Evolutionary conservation across 1,140 invertebrate species (phyloP).

Genomic region (Chironomus striatipennis): DNA sequence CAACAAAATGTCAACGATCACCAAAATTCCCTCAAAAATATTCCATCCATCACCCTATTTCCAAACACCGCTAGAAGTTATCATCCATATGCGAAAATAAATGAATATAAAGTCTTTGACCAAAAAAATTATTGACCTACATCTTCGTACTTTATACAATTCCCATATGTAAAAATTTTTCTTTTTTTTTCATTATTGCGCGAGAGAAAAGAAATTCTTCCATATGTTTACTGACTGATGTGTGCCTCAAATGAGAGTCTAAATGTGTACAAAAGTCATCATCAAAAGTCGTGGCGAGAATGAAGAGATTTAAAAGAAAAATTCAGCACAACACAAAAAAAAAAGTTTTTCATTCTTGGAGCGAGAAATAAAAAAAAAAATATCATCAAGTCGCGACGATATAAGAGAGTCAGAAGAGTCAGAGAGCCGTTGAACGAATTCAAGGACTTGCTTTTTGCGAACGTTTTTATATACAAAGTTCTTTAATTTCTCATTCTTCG

Average conservation of each 20-base stretch:
- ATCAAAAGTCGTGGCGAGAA: not conserved
- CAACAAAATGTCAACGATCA: too few relatives aligned
- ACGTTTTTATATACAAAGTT: conserved; percentile 1
- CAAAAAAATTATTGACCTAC: conserved; percentile 13
- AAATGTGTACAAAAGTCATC: not conserved
- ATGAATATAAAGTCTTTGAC: not conserved
- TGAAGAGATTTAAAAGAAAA: conserved; percentile 4
- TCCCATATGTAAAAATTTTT: not conserved
- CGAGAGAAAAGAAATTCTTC: not conserved
- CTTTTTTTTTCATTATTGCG: not conserved
- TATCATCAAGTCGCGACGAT: not conserved
- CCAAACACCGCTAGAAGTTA: too few relatives aligned
- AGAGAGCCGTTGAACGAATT: conserved; percentile 17
- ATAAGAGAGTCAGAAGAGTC: not conserved
- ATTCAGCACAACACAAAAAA: conserved; percentile 2
- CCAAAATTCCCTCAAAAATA: too few relatives aligned
- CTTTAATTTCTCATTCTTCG: not conserved
- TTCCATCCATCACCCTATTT: too few relatives aligned
- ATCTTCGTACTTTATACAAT: not conserved
- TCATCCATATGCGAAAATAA: not conserved
- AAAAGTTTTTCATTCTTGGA: not conserved
- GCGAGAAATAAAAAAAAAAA: conserved; percentile 15
- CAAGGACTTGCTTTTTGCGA: conserved; percentile 17
- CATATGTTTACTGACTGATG: too few relatives aligned
- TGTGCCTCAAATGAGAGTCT: too few relatives aligned